Conservation (phyloP, 1,140 invertebrate species). For the Periplaneta americana region DNA sequence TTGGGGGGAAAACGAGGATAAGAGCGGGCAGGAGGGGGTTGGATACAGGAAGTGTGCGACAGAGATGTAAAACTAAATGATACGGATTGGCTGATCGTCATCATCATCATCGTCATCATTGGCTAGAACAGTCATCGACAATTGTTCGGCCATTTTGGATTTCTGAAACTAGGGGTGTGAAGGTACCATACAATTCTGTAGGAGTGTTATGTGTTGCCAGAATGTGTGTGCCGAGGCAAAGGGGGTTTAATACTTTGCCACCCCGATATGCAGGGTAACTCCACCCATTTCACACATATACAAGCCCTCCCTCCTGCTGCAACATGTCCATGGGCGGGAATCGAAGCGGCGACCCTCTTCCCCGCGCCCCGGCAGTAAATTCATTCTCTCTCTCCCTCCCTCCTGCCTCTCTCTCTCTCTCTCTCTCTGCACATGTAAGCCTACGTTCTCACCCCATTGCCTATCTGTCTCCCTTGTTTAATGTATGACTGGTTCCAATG, state of each 20-base stretch:
- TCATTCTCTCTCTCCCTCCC: background rate
- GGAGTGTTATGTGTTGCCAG: background rate
- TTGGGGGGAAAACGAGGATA: background rate
- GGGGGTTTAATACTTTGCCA: background rate
- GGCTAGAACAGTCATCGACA: background rate
- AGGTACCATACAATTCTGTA: background rate
- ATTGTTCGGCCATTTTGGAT: background rate
- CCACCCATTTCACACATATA: background rate
- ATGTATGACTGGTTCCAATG: background rate
- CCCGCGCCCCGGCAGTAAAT: background rate
- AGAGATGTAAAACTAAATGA: background rate
- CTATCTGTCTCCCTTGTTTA: background rate
- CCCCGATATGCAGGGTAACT: background rate
- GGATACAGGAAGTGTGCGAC: too few species aligned
- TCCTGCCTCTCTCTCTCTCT: background rate
- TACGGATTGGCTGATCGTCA: background rate
- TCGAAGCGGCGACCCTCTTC: background rate
- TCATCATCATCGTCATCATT: background rate
- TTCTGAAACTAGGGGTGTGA: background rate
- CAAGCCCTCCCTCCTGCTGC: background rate
- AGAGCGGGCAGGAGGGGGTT: background rate
- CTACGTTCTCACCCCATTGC: too few species aligned
- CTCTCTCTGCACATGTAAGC: background rate
- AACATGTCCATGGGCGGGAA: background rate
- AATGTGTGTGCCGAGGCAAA: background rate